Base-by-base conservation (phyloP, 2,113 vertebrate genomes). In the Haemorhous mexicanus region DNA sequence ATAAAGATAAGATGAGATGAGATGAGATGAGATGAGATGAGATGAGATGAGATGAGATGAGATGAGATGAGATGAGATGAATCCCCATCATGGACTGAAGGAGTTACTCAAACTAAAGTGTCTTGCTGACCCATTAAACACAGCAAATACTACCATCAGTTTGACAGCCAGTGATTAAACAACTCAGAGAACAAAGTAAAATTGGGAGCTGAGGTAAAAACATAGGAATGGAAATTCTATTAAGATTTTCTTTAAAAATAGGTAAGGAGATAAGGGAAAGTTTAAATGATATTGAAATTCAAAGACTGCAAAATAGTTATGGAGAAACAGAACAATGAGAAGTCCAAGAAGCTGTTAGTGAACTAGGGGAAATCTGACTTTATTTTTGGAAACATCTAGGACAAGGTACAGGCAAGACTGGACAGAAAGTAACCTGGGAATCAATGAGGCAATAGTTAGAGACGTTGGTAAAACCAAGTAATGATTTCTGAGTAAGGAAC, bases 101-200 rank as follows among this genome's bases (percentile, higher is more conserved):
- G 0, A 76, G 46, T 62, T 85, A 66, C 49, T 76, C 62, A 83
- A 82, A 76, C 41, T 64, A 9, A 70, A 13, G 49, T 44, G 41
- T 69, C 62, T 85, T 46, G 37, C 46, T 76, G 74, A 87, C 37
- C 72, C 74, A 74, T 85, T 73, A 95, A 76, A 83, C 50, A 75
- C 4, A 69, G 53, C 5, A 92, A 73, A 90, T 46, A 18, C 12
- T 39, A 66, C 37, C n/a, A 87, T 63, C 49, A 88, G 8, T n/a
- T 49, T 87, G 50, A 59, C 41, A 79, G 53, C 21, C 3, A 0
- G 2, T 62, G 43, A 87, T 68, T 35, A 87, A 89, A 81, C 28
- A 62, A 44, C 17, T 69, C 63, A 92, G 63, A 83, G 64, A 49
- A 93, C 37, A 84, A 27, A 39, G 47, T 58, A 87, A 87, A 87